These are phyloP conservation scores for Amphibalanus amphitrite DNA, from an alignment of 1,140 invertebrate genomes.

Conservation along the genomic window DNA sequence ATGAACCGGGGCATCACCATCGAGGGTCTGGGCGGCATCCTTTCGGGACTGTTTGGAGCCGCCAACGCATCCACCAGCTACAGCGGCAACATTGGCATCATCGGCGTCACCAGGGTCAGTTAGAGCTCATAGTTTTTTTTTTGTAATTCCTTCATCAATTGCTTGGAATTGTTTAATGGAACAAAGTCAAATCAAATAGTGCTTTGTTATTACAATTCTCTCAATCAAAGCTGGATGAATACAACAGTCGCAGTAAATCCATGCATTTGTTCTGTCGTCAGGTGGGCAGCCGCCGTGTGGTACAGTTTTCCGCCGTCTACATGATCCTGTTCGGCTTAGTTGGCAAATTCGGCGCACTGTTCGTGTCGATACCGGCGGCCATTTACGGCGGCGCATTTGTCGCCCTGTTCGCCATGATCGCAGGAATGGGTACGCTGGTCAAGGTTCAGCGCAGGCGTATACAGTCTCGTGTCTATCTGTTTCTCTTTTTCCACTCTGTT, in stretches of 20 bases:
- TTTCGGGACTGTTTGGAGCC: slow-evolving; percentile 64
- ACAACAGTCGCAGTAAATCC: too few relatives aligned
- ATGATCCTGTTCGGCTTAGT: slow-evolving; percentile 64
- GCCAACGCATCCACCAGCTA: slow-evolving; percentile 73
- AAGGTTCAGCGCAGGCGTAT: too few relatives aligned
- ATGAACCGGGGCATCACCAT: slow-evolving; percentile 69
- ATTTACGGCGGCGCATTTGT: slow-evolving; percentile 76
- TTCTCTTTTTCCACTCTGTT: too few relatives aligned
- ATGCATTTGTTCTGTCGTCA: slow-evolving; percentile 23
- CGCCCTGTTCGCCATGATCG: slow-evolving; percentile 72
- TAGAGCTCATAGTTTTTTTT: too few relatives aligned
- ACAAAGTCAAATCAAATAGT: too few relatives aligned
- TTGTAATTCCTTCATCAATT: too few relatives aligned
- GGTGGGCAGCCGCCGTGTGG: slow-evolving; percentile 69
- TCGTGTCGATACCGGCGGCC: slow-evolving; percentile 73
- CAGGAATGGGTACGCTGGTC: slow-evolving; percentile 35
- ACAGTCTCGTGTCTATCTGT: too few relatives aligned
- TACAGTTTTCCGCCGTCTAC: slow-evolving; percentile 54
- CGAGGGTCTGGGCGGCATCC: slow-evolving; percentile 61
- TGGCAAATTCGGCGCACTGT: slow-evolving; percentile 64
- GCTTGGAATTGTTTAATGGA: too few relatives aligned
- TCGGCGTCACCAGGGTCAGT: slow-evolving; percentile 42
- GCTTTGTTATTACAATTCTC: too few relatives aligned
- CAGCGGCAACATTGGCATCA: slow-evolving; percentile 74
- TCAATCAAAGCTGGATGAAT: too few relatives aligned